Evolutionary conservation across 2,888 invertebrate species (phyloP), one percentile per base, ranked within the genome.

Genomic region (Cylloceria caligata): DNA sequence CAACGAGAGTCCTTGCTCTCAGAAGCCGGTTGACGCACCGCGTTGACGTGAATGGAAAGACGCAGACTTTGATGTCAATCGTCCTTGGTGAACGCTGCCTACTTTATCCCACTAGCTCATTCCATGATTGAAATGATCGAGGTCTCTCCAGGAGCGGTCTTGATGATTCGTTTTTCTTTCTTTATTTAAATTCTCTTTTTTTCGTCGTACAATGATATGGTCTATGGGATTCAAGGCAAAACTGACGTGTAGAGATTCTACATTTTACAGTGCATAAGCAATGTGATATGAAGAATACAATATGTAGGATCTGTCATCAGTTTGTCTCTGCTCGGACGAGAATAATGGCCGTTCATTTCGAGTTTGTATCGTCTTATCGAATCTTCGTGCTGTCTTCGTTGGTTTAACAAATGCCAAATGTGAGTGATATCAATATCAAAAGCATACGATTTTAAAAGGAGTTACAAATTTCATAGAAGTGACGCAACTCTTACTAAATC

Each of bases 61-160:
- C 81, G 49, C 80, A 57, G 71, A 71, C 64, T 75, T 83, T 84
- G 60, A 80, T 85, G 81, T 78, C 80, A 82, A 83, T 80, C 78
- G 80, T 78, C 84, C 85, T 85, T 84, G 84, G 81, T 72, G 36
- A 64, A 57, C 34, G 76, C 30, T 16, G 16, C 30, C 57, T 57
- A 34, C 34, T 30, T 9, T n/a, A 34, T 30, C 34, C 30, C 34
- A 27, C 57, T 34, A 57, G 30, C 13, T 57, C 57, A 3, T 1
- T 30, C 5, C 34, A n/a, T 49, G 81, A 81, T 76, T 77, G 72
- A 73, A 73, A 62, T 73, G 57, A 67, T 76, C 67, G 80, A 67
- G 76, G 55, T 9, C 34, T 36, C 39, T 55, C 60, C 39, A 47
- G 55, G 57, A 57, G 65, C 34, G 65, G 60, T 68, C 55, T 45